Evolutionary conservation across 2,888 invertebrate genomes (phyloP), one percentile per base, ranked within the genome.

Genomic region (Lycocerus yunnanus): DNA sequence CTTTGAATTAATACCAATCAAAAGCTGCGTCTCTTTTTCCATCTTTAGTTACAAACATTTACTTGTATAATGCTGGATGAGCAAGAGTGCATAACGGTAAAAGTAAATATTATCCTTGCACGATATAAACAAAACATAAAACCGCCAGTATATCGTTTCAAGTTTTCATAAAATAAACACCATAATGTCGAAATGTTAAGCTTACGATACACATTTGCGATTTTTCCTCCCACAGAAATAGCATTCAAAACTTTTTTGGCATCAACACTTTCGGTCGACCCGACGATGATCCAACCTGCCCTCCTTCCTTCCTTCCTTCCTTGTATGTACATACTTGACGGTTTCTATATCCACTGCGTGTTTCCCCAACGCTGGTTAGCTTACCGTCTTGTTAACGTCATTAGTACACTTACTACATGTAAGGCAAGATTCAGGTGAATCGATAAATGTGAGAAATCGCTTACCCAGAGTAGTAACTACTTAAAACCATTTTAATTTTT

Each of bases 21-120:
- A 59, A 73, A 69, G 67, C 67, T 15, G 18, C 58, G 43, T 75
- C 75, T 72, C 60, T 75, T 58, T 75, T 69, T 59, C 58, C 21
- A 16, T 59, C 69, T 43, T 69, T 73, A 65, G 69, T 66, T 63
- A 69, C 58, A 66, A 65, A 67, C 69, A 69, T 66, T 65, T 74
- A 69, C 73, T 60, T 69, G n/a, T 66, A 63, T 70, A 75, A 75
- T 72, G 75, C 72, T 75, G 67, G 65, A 66, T 68, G 65, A 75
- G 58, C 72, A 75, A 68, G 68, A 66, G 72, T 72, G 69, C 15
- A 72, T 73, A 72, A 73, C 72, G 69, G 73, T 73, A 68, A 75
- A 60, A 63, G 69, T 72, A 75, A 72, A 75, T 60, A 69, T 60
- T 72, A 66, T 71, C 66, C 75, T 65, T 72, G 27, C 61, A 18